A percentile compares a stretch with the other conserved stretches of the same genome.
phyloP scores from a whole-genome alignment of 1,140 invertebrate species.

The Pseudomyrmex dendroicus region DNA sequence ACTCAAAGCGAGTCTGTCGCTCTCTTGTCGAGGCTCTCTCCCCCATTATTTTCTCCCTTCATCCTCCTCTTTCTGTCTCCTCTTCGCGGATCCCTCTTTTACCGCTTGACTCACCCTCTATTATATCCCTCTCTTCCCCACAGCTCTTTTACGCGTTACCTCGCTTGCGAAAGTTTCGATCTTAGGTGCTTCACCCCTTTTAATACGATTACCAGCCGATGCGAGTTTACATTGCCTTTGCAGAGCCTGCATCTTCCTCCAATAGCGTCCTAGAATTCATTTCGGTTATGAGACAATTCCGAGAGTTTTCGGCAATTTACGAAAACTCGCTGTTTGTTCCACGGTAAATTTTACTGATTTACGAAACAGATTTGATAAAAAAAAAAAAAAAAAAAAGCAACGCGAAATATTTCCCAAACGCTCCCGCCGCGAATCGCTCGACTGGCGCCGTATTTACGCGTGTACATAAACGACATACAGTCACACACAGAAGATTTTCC shows the following conservation, averaged over 20 bases:
- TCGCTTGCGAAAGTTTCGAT: conserved; percentile 71
- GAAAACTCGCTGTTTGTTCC: conserved; percentile 59
- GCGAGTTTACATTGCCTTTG: conserved; percentile 66
- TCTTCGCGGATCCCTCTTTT: conserved; percentile 18
- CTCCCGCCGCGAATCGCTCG: conserved; percentile 58
- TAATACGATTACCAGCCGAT: conserved; percentile 75
- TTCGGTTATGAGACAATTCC: conserved; percentile 74
- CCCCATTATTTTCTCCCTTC: conserved; percentile 53
- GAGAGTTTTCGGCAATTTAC: conserved; percentile 72
- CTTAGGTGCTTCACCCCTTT: conserved; percentile 69
- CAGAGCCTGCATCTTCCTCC: conserved; percentile 32
- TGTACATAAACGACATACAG: conserved; percentile 15
- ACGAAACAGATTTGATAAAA: conserved; percentile 60
- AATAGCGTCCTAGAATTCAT: conserved; percentile 69
- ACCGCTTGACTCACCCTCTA: neutral
- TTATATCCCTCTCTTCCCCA: neutral
- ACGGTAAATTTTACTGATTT: neutral
- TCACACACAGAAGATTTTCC: neutral
- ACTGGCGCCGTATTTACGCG: conserved; percentile 56
- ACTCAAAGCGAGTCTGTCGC: conserved; percentile 58
- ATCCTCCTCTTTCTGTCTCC: conserved; percentile 5
- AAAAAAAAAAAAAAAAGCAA: conserved; percentile 74
- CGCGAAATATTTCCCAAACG: conserved; percentile 57
- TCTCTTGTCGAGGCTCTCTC: conserved; percentile 31
- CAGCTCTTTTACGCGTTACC: conserved; percentile 24